Evolutionary conservation across 2,888 invertebrate species (phyloP), one percentile per base, ranked within the genome.

Genomic region (Leptinotarsa rubiginosa): DNA sequence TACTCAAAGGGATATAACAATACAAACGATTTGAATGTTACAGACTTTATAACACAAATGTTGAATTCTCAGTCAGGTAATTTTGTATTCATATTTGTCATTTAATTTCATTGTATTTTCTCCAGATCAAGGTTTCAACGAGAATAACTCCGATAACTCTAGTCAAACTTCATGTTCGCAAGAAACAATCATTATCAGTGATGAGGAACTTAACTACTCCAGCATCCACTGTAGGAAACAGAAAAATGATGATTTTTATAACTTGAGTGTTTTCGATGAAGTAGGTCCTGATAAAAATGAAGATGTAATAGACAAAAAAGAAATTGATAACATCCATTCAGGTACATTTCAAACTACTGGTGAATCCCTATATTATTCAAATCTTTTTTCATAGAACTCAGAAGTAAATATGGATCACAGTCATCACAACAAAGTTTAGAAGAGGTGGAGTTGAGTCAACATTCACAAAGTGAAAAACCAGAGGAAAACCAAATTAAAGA

Each of bases 141-240:
- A 64, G 66, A 56, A 22, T 64, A 31, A 75, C 20, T 41, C 31
- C 2, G 69, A 54, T 16, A 64, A 54, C 47, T 69, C 72, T 15
- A 78, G 77, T 68, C 79, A 78, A 70, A 65, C 52, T 20, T 79
- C 80, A 12, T 74, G 69, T 64, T 80, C 80, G 52, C 78, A 81
- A 77, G 82, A 80, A 69, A 82, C 81, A 65, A 84, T 85, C 56
- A 84, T 87, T 75, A 87, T 91, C 75, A 90, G 89, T 62, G 92
- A 93, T 82, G 91, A 91, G 79, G 92, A 93, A 87, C 86, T 92
- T 25, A 91, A 92, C 82, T 92, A 92, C 86, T 92, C 92, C 0
- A 83, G 82, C 67, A 70, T 75, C 3, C 84, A 91, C 66, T 87
- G 89, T 82, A 84, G 76, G 47, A 77, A 80, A 20, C 73, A 71